Percentiles rank a stretch among this genome's conserved stretches.
phyloP scores from a whole-genome alignment of 2,113 vertebrate genomes.

The Ursus arctos region DNA sequence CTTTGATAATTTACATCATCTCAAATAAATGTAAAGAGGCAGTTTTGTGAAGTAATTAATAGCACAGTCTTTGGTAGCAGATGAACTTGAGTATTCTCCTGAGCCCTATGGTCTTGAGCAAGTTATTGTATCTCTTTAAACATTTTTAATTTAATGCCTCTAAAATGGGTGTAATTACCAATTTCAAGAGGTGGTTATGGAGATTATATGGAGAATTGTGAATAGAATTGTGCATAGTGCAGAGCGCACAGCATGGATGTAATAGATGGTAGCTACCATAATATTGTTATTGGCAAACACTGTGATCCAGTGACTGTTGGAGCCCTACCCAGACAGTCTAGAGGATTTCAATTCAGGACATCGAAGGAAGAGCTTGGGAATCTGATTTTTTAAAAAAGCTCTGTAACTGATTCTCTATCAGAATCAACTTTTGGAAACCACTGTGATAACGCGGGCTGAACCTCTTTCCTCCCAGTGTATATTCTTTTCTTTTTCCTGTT shows the following conservation, averaged over 20 bases:
- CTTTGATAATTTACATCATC: not conserved
- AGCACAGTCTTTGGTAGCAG: not conserved
- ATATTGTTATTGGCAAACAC: not conserved
- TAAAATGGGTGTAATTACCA: not conserved
- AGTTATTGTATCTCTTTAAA: not conserved
- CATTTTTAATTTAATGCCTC: not conserved
- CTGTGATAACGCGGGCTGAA: not conserved
- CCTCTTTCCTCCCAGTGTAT: not conserved
- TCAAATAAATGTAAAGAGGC: not conserved
- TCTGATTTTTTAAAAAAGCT: not conserved
- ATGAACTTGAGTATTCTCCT: not conserved
- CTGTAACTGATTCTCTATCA: not conserved
- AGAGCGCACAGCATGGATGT: not conserved
- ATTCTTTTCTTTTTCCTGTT: not conserved
- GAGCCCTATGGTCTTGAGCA: not conserved
- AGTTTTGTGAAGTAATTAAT: not conserved
- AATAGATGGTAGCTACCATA: not conserved
- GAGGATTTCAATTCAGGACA: not conserved
- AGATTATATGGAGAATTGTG: not conserved
- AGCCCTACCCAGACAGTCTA: not conserved
- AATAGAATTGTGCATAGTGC: not conserved
- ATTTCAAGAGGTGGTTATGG: slow-evolving; percentile 12
- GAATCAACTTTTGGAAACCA: not conserved
- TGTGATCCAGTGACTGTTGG: no score
- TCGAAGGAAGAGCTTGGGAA: not conserved